Evolutionary conservation across 2,888 invertebrate genomes (phyloP).

Genomic region (Chrysopilus asiliformis): DNA sequence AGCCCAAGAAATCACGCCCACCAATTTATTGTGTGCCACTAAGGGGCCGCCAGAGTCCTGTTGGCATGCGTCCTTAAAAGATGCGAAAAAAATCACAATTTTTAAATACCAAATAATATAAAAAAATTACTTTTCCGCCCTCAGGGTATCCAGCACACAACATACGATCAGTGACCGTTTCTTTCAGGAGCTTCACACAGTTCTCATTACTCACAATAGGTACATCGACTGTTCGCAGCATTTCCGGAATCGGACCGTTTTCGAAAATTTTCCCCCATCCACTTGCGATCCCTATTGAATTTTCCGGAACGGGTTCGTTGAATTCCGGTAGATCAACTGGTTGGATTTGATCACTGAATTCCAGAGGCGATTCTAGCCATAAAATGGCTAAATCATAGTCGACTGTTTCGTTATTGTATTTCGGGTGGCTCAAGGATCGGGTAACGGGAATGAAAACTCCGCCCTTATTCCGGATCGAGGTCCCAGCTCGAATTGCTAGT

Average conservation of each 20-base stretch:
- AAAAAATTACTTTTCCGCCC: too few species aligned
- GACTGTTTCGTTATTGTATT: constrained; percentile 2
- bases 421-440: constrained; percentile 5
- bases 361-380: constrained; percentile 37
- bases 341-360: constrained; percentile 30
- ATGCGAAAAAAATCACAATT: too few species aligned
- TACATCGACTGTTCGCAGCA: constrained; percentile 22
- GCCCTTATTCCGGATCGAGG: constrained; percentile 1
- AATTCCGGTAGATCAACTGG: constrained; percentile 31
- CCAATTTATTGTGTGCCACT: not conserved
- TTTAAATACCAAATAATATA: too few species aligned
- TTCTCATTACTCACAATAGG: constrained; percentile 24
- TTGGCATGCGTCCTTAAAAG: constrained; percentile 10
- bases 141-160: constrained; percentile 39
- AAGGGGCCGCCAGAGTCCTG: constrained; percentile 11
- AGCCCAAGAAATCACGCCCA: constrained; percentile 10
- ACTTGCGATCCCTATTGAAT: constrained; percentile 15
- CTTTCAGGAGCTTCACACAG: constrained; percentile 23
- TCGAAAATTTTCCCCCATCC: constrained; percentile 30
- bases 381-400: constrained; percentile 29
- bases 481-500: constrained; percentile 9
- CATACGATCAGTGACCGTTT: constrained; percentile 35
- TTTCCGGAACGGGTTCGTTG: constrained; percentile 11
- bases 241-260: constrained; percentile 2
- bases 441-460: not conserved